phyloP scores from a whole-genome alignment of 2,113 vertebrate genomes.

The Pionites leucogaster region DNA sequence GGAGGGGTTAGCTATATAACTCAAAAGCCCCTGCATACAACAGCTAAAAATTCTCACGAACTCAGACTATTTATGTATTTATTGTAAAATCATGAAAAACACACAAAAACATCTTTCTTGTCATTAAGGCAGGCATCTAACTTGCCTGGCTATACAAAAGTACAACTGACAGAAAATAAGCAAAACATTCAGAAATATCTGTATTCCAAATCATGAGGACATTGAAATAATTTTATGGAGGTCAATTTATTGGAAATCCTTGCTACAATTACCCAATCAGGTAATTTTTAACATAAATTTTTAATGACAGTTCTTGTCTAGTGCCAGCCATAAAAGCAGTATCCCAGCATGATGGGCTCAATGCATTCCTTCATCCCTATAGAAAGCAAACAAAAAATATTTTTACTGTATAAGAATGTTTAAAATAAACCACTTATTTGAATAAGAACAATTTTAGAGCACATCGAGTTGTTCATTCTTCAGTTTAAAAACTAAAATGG shows the following conservation, averaged over 20 bases:
- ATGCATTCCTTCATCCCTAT: not conserved
- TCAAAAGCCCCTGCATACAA: not conserved
- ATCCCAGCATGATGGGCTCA: accelerated
- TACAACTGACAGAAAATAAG: not conserved
- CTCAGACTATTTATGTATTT: not conserved
- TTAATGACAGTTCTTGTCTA: not conserved
- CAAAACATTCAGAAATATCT: not conserved
- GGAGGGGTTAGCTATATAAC: slow-evolving; percentile 24
- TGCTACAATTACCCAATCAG: not conserved
- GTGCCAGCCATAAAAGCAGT: not conserved
- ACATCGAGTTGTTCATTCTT: not conserved
- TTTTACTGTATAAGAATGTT: not conserved
- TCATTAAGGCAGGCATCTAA: not conserved
- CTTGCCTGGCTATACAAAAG: not conserved
- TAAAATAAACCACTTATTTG: not conserved
- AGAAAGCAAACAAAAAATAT: not conserved
- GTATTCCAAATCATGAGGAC: slow-evolving; percentile 13
- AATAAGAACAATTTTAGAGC: not conserved
- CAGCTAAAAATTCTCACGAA: slow-evolving; percentile 33
- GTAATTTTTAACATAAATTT: not conserved
- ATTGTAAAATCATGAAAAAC: slow-evolving; percentile 31
- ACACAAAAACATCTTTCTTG: not conserved
- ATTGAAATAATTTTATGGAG: slow-evolving; percentile 6
- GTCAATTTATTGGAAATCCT: not conserved
- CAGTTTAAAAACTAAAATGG: not conserved